phyloP scores from a whole-genome alignment of 2,888 invertebrate genomes.

The Gibbula magus region DNA sequence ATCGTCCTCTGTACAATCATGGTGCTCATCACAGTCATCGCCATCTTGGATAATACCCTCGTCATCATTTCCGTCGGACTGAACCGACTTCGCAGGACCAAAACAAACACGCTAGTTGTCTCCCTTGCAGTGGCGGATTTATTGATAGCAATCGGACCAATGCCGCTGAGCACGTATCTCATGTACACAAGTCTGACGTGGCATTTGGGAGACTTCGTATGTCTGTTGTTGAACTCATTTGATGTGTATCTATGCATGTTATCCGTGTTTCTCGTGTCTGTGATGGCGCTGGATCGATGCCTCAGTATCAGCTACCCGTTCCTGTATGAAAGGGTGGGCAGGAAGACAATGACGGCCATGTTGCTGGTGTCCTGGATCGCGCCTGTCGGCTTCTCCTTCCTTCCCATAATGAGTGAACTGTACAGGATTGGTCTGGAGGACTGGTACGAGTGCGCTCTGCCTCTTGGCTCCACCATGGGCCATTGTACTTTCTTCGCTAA shows the following conservation, averaged over 20 bases:
- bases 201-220: slow-evolving; percentile 4
- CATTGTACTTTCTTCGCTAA: slow-evolving; percentile 17
- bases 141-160: slow-evolving; percentile 9
- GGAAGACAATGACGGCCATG: neutral
- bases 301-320: neutral
- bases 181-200: slow-evolving; percentile 9
- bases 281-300: slow-evolving; percentile 10
- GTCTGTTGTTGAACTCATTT: slow-evolving; percentile 4
- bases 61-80: neutral
- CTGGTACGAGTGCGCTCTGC: slow-evolving; percentile 12
- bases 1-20: neutral
- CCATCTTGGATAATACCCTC: slow-evolving; percentile 16
- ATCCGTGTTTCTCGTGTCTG: neutral
- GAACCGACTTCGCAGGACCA: neutral
- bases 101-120: slow-evolving; percentile 9
- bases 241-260: slow-evolving; percentile 9
- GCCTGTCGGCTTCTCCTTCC: neutral
- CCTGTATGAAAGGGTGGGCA: slow-evolving; percentile 7
- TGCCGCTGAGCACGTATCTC: slow-evolving; percentile 10
- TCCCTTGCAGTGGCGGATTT: slow-evolving; percentile 9
- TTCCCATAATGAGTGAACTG: slow-evolving; percentile 8
- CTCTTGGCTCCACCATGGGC: neutral
- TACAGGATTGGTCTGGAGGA: slow-evolving; percentile 14
- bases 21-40: neutral
- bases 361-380: neutral